A percentile compares a stretch with the other conserved stretches of the same genome.
Evolutionary conservation across 1,140 invertebrate species (phyloP).

Genomic region (Papilio dardanus): DNA sequence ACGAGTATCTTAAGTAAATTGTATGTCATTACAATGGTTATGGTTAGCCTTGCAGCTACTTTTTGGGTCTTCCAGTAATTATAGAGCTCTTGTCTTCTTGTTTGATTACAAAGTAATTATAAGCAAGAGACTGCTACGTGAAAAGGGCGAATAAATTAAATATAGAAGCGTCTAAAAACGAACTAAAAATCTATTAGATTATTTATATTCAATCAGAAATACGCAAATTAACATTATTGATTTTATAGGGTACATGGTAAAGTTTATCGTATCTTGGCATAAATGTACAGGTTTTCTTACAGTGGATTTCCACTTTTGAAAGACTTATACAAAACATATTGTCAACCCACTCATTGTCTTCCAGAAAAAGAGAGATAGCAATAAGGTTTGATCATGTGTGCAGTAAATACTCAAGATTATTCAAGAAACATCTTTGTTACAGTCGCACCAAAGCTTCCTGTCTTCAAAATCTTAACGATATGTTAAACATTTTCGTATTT

Average conservation of each 20-base stretch:
- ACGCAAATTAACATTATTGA: slow-evolving; percentile 37
- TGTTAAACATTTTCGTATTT: slow-evolving; percentile 43
- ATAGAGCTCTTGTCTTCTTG: background rate
- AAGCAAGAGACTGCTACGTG: background rate
- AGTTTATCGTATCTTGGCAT: background rate
- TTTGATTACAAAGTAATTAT: slow-evolving; percentile 33
- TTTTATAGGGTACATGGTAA: slow-evolving; percentile 40
- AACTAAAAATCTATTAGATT: background rate
- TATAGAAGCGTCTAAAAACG: background rate
- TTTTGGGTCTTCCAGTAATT: slow-evolving; percentile 24
- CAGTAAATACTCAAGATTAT: slow-evolving; percentile 43
- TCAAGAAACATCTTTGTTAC: slow-evolving; percentile 71
- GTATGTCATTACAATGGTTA: slow-evolving; percentile 6
- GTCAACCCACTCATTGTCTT: background rate
- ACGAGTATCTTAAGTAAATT: slow-evolving; percentile 50
- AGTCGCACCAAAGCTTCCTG: slow-evolving; percentile 63
- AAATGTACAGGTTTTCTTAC: slow-evolving; percentile 47
- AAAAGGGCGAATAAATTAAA: background rate
- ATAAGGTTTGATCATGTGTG: background rate
- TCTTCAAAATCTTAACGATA: slow-evolving; percentile 47
- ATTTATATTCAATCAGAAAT: background rate
- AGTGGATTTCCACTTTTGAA: background rate
- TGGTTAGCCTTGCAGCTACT: slow-evolving; percentile 28
- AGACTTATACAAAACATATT: background rate
- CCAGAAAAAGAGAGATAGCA: background rate